phyloP scores from a whole-genome alignment of 2,113 vertebrate genomes.

The Ammospiza nelsoni region DNA sequence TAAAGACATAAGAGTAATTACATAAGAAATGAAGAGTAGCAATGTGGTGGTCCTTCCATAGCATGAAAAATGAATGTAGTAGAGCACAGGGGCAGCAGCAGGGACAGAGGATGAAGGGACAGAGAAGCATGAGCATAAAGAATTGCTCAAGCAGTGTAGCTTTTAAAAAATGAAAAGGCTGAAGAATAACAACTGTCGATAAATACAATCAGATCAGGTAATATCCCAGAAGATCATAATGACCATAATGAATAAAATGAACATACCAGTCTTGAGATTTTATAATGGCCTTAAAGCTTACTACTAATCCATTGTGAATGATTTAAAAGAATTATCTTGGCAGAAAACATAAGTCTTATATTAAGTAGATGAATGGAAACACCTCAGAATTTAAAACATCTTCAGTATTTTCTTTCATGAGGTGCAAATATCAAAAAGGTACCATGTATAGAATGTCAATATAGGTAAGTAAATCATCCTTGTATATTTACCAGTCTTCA shows the following conservation, averaged over 20 bases:
- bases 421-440: background rate
- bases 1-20: background rate
- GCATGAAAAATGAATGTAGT: background rate
- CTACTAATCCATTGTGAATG: background rate
- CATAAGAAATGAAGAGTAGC: background rate
- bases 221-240: background rate
- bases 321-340: background rate
- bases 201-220: background rate
- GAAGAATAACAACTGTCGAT: background rate
- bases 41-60: background rate
- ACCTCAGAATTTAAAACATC: background rate
- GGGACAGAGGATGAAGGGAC: background rate
- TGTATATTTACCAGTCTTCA: conserved; percentile 92
- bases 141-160: background rate
- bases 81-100: background rate
- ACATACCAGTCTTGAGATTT: background rate
- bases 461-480: conserved; percentile 36
- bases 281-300: background rate
- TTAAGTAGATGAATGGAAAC: background rate
- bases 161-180: background rate
- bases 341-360: background rate
- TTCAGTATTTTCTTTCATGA: background rate
- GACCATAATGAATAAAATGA: background rate
- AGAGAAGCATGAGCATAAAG: background rate
- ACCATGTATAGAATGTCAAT: background rate